Conservation (phyloP, 2,797 vertebrate species). For the Enteromius paludinosus region DNA sequence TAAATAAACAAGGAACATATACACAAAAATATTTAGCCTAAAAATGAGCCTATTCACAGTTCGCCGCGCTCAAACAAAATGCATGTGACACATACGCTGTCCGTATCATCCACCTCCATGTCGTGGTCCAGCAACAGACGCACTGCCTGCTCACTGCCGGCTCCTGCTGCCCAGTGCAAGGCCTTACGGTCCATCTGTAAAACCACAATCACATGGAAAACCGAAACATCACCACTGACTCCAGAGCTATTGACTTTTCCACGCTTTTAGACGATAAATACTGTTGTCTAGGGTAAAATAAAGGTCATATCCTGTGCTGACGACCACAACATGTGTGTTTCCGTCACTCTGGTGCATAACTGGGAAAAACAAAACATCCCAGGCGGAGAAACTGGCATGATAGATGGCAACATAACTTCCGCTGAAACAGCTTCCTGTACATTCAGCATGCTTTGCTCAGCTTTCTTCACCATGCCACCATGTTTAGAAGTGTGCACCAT, state of each 20-base stretch:
- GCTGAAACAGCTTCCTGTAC: conserved; percentile 38
- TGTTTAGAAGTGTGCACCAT: background rate
- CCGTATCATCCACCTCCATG: conserved; percentile 80
- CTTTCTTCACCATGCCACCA: background rate
- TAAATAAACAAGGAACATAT: background rate
- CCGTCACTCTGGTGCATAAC: conserved; percentile 17
- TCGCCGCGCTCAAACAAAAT: background rate
- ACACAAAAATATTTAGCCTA: background rate
- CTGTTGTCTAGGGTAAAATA: conserved; percentile 30
- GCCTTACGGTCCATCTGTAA: conserved; percentile 85
- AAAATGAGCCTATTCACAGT: background rate
- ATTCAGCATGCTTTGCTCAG: background rate
- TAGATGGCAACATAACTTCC: conserved; percentile 36
- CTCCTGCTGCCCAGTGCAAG: conserved; percentile 89
- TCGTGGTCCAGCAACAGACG: conserved; percentile 83
- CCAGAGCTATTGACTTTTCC: background rate
- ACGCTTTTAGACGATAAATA: conserved; percentile 19
- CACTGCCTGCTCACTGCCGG: conserved; percentile 84
- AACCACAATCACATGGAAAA: background rate
- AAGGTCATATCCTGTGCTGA: conserved; percentile 52
- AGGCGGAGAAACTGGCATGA: conserved; percentile 20
- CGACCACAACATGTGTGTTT: conserved; percentile 37
- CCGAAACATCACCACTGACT: background rate
- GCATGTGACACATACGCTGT: conserved; percentile 76
- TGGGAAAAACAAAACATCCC: conserved; percentile 45